Base-by-base conservation (phyloP, 1,140 invertebrate genomes). In the Drosophila fuyamai region DNA sequence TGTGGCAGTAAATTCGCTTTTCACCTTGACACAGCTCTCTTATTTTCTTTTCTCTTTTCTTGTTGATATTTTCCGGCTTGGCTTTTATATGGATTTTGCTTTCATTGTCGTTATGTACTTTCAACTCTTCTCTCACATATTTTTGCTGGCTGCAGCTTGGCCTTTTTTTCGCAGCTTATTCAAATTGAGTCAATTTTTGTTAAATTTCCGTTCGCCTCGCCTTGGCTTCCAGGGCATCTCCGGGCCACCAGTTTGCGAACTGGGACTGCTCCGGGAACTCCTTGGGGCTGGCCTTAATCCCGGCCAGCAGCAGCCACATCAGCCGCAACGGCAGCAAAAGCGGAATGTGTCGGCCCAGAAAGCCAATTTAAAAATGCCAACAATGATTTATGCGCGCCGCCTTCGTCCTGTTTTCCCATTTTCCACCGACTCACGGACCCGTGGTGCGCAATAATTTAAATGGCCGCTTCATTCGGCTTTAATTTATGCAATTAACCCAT, bases 281-380 rank as follows among this genome's bases (percentile, higher is more conserved):
- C 72, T 74, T 51, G 35, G 61, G 58, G 35, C 8, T 54, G 81
- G 13, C 51, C 63, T 86, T 85, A 85, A 85, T 85, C 82, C 82
- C 59, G 74, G 50, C 60, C 71, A 74, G 48, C 54, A 47, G 59
- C 41, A 16, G 43, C 27, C n/a, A 32, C 47, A 48, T 13, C 54
- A 48, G 32, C 57, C 23, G 14, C 48, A 61, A 10, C 62, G 27
- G 36, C 40, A 41, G 36, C 62, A n/a, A 13, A 48, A 63, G 73
- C 62, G 79, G 54, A 88, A 89, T 89, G 80, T 89, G 72, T 80
- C 61, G 72, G 84, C 80, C 57, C 76, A 74, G 82, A 76, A 88
- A 88, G 84, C 84, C 84, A 88, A 88, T 88, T 88, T 88, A 88
- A 88, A 88, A 88, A 80, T 88, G 84, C 83, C 83, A 88, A 88